Base-by-base conservation (phyloP, 2,888 invertebrate genomes). In the Ormia ochracea region DNA sequence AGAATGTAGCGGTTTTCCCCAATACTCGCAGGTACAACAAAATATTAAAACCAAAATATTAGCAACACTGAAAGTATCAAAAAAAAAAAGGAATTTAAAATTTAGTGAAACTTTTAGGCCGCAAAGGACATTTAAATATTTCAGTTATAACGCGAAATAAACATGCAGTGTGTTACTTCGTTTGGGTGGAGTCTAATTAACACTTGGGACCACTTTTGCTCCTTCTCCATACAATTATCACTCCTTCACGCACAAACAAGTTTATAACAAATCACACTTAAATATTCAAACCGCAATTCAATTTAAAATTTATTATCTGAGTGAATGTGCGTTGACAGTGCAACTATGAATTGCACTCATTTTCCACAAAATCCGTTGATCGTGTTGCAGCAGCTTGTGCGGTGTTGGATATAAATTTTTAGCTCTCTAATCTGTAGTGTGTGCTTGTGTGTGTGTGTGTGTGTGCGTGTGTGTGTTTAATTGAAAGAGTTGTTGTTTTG, bases 241-340 rank as follows among this genome's bases (percentile, higher is more conserved):
- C 50, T 28, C 41, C 17, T 36, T 48, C 33, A n/a, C 36, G 1
- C 36, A 21, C 26, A n/a, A 21, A 21, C 12, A 28, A 43, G 12
- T 10, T 50, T 31, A 3, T 1, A 10, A 38, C 48, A 36, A 26
- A 9, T 65, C 45, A 66, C 26, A 14, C 3, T 38, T 45, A 48
- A 54, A 61, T n/a, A n/a, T 48, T 21, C 76, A 78, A 79, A 72
- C 43, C 50, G 83, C 82, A 82, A 83, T 83, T 84, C 82, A 76
- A 82, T 82, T 82, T 59, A 61, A 66, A 84, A 85, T 84, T 84
- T 85, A 84, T 84, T 83, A 78, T 78, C 82, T 82, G 83, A 83
- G 82, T 84, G 82, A 82, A 83, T 83, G 84, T 83, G 84, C 85
- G 84, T 83, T 83, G 84, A 86, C 85, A n/a, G n/a, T n/a, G n/a